These are phyloP conservation scores for Ectropis grisescens DNA, from an alignment of 1,140 invertebrate species.

Conservation along the genomic window DNA sequence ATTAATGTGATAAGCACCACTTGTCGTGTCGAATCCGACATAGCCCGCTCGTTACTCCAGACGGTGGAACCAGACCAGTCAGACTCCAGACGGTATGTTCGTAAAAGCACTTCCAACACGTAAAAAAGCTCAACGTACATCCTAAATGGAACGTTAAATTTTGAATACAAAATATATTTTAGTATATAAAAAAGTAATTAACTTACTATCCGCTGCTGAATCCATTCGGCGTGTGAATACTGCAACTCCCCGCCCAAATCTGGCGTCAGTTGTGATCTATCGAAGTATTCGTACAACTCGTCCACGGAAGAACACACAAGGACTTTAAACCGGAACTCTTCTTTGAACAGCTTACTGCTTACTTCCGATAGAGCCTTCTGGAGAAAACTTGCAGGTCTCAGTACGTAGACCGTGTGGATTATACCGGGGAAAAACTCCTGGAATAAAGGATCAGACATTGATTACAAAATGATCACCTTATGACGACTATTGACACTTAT, in stretches of 20 bases:
- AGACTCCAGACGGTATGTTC: too few species aligned
- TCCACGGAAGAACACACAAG: constrained; percentile 82
- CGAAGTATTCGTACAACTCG: constrained; percentile 90
- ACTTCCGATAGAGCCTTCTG: constrained; percentile 97
- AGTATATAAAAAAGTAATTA: background rate
- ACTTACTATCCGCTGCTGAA: constrained; percentile 93
- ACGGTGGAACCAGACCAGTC: too few species aligned
- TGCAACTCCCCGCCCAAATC: constrained; percentile 90
- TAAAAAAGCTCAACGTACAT: too few species aligned
- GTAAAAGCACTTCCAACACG: too few species aligned
- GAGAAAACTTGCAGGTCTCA: constrained; percentile 92
- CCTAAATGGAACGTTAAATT: too few species aligned
- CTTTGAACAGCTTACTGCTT: constrained; percentile 93
- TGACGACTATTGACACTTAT: too few species aligned
- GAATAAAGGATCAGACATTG: too few species aligned
- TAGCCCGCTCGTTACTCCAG: too few species aligned
- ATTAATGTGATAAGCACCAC: too few species aligned
- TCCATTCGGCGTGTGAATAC: constrained; percentile 96
- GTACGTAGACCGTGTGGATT: constrained; percentile 92
- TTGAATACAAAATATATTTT: too few species aligned
- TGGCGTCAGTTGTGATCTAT: constrained; percentile 86
- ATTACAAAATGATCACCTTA: too few species aligned
- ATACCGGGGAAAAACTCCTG: constrained; percentile 95
- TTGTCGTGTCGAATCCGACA: too few species aligned
- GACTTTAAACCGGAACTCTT: constrained; percentile 95